Evolutionary conservation across 2,797 vertebrate genomes (phyloP).

Genomic region (Podarcis lilfordi): DNA sequence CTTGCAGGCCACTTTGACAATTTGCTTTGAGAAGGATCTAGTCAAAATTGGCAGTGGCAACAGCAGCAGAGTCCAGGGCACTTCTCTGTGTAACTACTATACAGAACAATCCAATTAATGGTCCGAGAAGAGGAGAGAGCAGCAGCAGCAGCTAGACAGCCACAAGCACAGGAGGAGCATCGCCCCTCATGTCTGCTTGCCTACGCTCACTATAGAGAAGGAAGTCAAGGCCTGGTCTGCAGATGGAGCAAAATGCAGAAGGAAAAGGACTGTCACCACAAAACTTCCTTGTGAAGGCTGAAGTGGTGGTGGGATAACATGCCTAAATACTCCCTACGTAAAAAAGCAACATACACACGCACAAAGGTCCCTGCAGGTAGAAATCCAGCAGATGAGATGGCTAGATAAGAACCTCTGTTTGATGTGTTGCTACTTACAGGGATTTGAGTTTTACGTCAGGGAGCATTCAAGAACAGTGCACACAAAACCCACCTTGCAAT

Average conservation of each 20-base stretch:
- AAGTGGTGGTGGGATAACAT: background rate
- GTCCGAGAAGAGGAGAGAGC: constrained; percentile 33
- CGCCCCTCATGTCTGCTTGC: no score
- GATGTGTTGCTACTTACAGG: background rate
- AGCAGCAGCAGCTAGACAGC: background rate
- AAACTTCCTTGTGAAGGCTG: background rate
- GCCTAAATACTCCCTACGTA: background rate
- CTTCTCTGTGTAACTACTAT: background rate
- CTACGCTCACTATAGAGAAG: background rate
- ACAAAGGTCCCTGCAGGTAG: background rate
- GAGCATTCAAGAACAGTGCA: background rate
- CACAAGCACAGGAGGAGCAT: background rate
- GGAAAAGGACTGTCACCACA: background rate
- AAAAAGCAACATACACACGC: background rate
- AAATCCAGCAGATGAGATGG: background rate
- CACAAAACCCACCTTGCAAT: background rate
- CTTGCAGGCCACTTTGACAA: constrained; percentile 24
- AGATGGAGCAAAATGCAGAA: background rate
- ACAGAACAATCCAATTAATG: constrained; percentile 39
- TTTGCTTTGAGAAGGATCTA: constrained; percentile 25
- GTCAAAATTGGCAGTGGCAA: fast-evolving
- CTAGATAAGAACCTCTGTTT: background rate
- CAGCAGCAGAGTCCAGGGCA: background rate
- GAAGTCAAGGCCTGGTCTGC: background rate
- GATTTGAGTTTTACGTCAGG: no score